Percentiles rank a stretch among this genome's conserved stretches.
phyloP scores from a whole-genome alignment of 1,140 invertebrate genomes.

The Triops cancriformis region DNA sequence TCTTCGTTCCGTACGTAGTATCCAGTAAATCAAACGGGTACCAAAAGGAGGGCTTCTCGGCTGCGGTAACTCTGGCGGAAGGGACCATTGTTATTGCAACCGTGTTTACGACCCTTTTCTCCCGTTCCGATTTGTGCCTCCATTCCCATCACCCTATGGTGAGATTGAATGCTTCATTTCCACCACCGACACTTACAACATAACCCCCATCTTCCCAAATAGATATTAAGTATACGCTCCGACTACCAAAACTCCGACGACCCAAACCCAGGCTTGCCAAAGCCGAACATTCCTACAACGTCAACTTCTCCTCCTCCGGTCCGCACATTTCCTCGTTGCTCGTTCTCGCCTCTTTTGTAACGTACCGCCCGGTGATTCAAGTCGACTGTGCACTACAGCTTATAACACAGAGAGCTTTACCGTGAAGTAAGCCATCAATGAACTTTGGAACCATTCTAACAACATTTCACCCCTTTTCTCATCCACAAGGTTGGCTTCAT shows the following conservation, averaged over 20 bases:
- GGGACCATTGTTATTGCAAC: slow-evolving; percentile 7
- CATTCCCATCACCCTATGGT: slow-evolving; percentile 12
- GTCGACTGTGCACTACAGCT: too few relatives aligned
- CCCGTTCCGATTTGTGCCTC: slow-evolving; percentile 9
- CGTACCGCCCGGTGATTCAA: background rate
- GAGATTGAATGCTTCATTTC: slow-evolving; percentile 14
- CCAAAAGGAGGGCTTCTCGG: background rate
- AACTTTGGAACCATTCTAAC: too few relatives aligned
- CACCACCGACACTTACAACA: slow-evolving; percentile 9
- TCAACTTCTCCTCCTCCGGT: background rate
- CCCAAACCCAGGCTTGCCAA: background rate
- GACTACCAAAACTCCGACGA: background rate
- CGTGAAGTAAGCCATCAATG: too few relatives aligned
- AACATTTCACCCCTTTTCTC: too few relatives aligned
- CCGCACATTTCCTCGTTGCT: background rate
- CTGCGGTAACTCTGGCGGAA: slow-evolving; percentile 7
- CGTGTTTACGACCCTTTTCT: slow-evolving; percentile 5
- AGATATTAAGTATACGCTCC: background rate
- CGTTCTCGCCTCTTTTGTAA: background rate
- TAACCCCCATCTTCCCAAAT: slow-evolving; percentile 8
- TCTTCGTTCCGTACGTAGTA: background rate
- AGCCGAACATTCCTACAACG: background rate
- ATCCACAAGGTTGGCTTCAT: too few relatives aligned
- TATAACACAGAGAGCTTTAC: too few relatives aligned
- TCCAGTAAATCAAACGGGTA: background rate